Base-by-base conservation (phyloP, 35 echinoderm and acorn worm genomes). In the Hemicentrotus pulcherrimus region DNA sequence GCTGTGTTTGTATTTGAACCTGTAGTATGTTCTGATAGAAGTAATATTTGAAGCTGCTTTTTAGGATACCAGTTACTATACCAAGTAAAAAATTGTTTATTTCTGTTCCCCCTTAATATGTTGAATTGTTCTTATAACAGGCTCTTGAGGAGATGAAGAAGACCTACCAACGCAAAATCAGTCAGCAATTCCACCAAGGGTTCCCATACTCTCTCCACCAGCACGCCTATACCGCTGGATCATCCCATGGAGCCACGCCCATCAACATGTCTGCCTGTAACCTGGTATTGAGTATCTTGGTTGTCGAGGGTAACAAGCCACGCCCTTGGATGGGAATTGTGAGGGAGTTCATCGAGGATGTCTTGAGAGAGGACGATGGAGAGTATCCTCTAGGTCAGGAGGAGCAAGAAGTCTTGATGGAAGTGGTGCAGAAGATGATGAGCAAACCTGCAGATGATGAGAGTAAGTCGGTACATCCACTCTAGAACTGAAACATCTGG, bases 211-310 rank as follows among this genome's bases (percentile, higher is more conserved):
- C 92, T 8, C 46, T 86, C 47, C 88, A 95, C 35, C 61, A 59
- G 47, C 48, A 92, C 61, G 31, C 86, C 16, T 14, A 60, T 24
- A 96, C 96, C 47, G 91, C 46, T 33, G 92, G 92, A 22, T 58
- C 16, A 5, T 71, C 97, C 16, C 61, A 65, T 52, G 55, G 47
- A 31, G 61, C 95, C n/a, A 71, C 32, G 60, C 85, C 48, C 32
- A 58, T 95, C 31, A 99, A 99, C 88, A 92, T 97, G 31, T 61
- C 94, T 24, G 89, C 91, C 9, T 96, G 96, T 94, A 96, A 97
- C 47, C 85, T 99, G 2, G 94, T 97, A 95, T 96, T 96, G 11
- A 97, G 96, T 48, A 96, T 97, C 86, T 89, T 98, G 31, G 94
- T 55, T 14, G 94, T 41, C 50, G 85, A 70, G 9, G 94, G 47